Evolutionary conservation across 1,140 invertebrate genomes (phyloP), one percentile per base, ranked within the genome.

Genomic region (Sitophilus oryzae): DNA sequence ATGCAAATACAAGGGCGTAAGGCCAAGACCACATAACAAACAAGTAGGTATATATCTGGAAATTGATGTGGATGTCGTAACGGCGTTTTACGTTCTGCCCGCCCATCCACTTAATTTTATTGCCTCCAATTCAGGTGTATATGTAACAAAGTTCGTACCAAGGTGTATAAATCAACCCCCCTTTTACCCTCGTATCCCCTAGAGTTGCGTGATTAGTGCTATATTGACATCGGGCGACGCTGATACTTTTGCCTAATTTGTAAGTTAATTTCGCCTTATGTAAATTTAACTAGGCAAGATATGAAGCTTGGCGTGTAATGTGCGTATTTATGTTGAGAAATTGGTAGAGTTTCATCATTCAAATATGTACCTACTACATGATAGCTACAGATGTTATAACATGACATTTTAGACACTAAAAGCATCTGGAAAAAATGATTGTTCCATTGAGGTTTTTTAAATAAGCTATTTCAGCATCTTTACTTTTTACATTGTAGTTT

Each of bases 41-140:
- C 11, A 50, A 18, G 25, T 37, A n/a, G n/a, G n/a, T n/a, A n/a
- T n/a, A n/a, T n/a, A 48, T 36, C 34, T 18, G 11, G 30, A 37
- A 50, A 38, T 50, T 38, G 36, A 50, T 50, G 47, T 30, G 38
- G 30, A 40, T 38, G 20, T 40, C 20, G 35, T 38, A 35, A 50
- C 14, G 35, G 20, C 20, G 47, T 50, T 50, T 50, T 50, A 37
- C 19, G 23, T 14, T 16, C 40, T 48, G 20, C 47, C 47, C 47
- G 47, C 47, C 47, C 47, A 50, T 25, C 36, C 47, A 50, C 47
- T 50, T 50, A 50, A 50, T 50, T 50, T 50, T 50, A 50, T 50
- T 38, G 47, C 47, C 20, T 41, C 10, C 22, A 23, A 50, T 15
- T 50, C 47, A 38, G n/a, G n/a, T 19, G 47, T 40, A 25, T 50